Percentiles rank a stretch among this genome's conserved stretches.
phyloP scores from a whole-genome alignment of 2,113 vertebrate species.

The Sminthopsis crassicaudata region DNA sequence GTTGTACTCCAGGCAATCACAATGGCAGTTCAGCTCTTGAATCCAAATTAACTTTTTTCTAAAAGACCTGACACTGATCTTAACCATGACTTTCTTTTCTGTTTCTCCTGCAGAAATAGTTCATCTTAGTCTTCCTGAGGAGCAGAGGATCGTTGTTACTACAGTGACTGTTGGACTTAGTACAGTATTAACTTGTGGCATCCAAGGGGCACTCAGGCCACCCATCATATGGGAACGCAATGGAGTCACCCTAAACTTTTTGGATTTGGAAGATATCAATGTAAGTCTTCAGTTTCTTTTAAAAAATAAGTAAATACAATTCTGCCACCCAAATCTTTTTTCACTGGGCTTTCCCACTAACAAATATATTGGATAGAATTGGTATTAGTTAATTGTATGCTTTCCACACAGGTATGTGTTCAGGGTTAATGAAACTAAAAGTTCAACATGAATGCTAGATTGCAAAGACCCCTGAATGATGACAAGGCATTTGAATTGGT shows the following conservation, averaged over 20 bases:
- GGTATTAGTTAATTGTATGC: neutral
- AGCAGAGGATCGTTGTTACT: constrained; percentile 87
- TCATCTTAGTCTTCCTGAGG: constrained; percentile 89
- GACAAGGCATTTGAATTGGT: neutral
- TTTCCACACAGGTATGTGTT: neutral
- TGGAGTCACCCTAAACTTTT: constrained; percentile 91
- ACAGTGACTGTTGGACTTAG: constrained; percentile 95
- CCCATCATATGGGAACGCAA: constrained; percentile 97
- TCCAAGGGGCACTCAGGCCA: constrained; percentile 91
- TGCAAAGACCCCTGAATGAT: neutral
- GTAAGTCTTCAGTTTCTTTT: constrained; percentile 81
- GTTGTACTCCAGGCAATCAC: neutral
- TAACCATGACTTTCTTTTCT: neutral
- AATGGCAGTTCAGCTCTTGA: neutral
- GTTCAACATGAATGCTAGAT: neutral
- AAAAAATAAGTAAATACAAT: neutral
- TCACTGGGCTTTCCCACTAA: no score
- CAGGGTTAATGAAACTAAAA: neutral
- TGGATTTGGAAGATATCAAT: constrained; percentile 96
- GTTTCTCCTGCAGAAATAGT: constrained; percentile 90
- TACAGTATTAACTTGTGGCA: constrained; percentile 90
- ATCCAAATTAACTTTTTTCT: neutral
- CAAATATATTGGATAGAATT: neutral
- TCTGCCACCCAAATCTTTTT: neutral
- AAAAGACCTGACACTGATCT: neutral